Evolutionary conservation across 2,888 invertebrate genomes (phyloP).

Genomic region (Papilio protenor): DNA sequence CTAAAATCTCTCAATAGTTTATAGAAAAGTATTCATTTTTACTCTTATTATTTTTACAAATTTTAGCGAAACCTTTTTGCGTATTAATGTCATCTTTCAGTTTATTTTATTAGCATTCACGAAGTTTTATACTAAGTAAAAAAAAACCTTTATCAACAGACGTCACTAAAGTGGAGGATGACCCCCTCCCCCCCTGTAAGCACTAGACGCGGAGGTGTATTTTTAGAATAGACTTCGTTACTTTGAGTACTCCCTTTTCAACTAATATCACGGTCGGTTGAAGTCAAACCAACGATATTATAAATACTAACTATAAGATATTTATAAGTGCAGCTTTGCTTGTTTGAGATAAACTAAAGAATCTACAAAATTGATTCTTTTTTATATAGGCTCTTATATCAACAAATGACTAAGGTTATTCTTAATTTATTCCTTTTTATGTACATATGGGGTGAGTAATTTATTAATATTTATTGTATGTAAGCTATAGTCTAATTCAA

Average conservation of each 20-base stretch:
- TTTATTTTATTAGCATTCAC: background rate
- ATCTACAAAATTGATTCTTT: background rate
- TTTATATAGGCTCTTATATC: background rate
- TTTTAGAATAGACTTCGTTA: constrained; percentile 56
- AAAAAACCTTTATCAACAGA: background rate
- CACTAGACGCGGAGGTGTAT: constrained; percentile 47
- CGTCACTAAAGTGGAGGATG: constrained; percentile 14
- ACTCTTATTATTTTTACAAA: background rate
- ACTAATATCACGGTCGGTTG: constrained; percentile 47
- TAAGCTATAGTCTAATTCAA: background rate
- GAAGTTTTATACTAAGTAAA: background rate
- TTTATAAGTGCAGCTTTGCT: background rate
- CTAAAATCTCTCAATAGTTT: background rate
- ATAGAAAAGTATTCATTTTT: background rate
- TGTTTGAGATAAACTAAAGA: background rate
- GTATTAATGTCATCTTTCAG: constrained; percentile 3
- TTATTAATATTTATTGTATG: background rate
- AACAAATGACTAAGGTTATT: no score
- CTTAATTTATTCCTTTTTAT: no score
- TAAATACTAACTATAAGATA: background rate
- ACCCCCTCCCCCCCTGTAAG: background rate
- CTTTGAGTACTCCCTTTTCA: constrained; percentile 52
- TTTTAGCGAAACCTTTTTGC: background rate
- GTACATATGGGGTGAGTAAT: no score
- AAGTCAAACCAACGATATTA: background rate